A percentile compares a stretch with the other conserved stretches of the same genome.
Conservation (phyloP, 2,888 invertebrate genomes). For the Scaptomyza tumidula region DNA sequence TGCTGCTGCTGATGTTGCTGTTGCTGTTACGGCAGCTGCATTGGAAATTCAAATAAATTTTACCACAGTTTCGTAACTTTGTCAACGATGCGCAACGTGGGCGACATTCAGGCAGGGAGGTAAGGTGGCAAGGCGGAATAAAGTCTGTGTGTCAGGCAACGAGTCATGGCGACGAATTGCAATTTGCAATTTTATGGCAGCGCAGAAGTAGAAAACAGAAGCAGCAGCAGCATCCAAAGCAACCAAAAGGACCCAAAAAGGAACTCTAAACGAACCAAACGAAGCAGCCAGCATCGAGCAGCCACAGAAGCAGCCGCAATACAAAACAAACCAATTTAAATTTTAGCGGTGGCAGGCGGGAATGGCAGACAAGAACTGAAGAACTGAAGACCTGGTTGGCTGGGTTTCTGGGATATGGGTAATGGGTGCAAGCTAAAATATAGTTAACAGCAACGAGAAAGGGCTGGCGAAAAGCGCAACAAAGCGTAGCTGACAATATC, state of each 20-base stretch:
- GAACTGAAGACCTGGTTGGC: slow-evolving; percentile 4
- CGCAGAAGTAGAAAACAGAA: slow-evolving; percentile 54
- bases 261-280: slow-evolving; percentile 27
- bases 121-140: background rate
- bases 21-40: slow-evolving; percentile 51
- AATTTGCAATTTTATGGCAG: slow-evolving; percentile 81
- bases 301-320: slow-evolving; percentile 62
- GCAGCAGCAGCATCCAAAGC: background rate
- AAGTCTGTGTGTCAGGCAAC: slow-evolving; percentile 41
- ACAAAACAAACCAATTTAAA: slow-evolving; percentile 82
- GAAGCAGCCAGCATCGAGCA: slow-evolving; percentile 28
- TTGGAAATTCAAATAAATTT: slow-evolving; percentile 79
- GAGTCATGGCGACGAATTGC: slow-evolving; percentile 75
- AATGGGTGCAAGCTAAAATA: slow-evolving; percentile 36
- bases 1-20: background rate
- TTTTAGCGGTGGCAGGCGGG: slow-evolving; percentile 58
- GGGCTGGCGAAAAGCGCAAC: slow-evolving; percentile 73
- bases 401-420: background rate
- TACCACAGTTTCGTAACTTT: slow-evolving; percentile 77
- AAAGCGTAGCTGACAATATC: slow-evolving; percentile 77
- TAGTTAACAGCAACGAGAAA: slow-evolving; percentile 48
- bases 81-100: slow-evolving; percentile 77
- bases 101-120: slow-evolving; percentile 22
- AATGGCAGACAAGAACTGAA: slow-evolving; percentile 2
- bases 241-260: slow-evolving; percentile 14